Evolutionary conservation across 1,140 invertebrate genomes (phyloP).

Genomic region (Pygmarrhopalites habei): DNA sequence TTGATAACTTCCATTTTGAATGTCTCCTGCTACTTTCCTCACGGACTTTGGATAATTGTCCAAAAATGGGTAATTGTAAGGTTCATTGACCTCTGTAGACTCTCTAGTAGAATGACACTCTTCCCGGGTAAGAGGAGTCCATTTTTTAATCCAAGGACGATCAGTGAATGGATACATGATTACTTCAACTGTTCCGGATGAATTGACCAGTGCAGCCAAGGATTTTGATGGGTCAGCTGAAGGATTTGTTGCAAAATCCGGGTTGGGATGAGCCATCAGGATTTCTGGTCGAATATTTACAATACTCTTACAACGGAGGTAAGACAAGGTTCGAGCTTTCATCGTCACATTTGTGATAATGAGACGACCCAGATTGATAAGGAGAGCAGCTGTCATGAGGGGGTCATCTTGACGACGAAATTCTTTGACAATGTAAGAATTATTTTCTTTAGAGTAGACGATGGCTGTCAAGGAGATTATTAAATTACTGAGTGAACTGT

Average conservation of each 20-base stretch:
- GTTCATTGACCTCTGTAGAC: not conserved
- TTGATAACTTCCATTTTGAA: not conserved
- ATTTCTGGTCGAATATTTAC: constrained; percentile 6
- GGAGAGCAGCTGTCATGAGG: constrained; percentile 11
- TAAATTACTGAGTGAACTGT: constrained; percentile 26
- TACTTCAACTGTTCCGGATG: constrained; percentile 14
- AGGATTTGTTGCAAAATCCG: not conserved
- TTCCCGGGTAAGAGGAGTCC: not conserved
- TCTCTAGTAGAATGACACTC: not conserved
- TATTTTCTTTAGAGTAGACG: constrained; percentile 16
- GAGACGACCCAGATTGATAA: constrained; percentile 20
- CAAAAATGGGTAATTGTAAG: constrained; percentile 25
- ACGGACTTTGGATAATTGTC: constrained; percentile 19
- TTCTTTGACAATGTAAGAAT: constrained; percentile 14
- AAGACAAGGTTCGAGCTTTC: constrained; percentile 1
- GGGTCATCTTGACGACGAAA: constrained; percentile 22
- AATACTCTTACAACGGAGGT: constrained; percentile 13
- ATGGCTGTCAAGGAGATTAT: constrained; percentile 26
- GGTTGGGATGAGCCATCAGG: constrained; percentile 7
- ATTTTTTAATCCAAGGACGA: constrained; percentile 20
- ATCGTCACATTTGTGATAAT: constrained; percentile 18
- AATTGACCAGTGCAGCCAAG: too few species aligned
- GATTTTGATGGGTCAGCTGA: not conserved
- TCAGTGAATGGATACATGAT: constrained; percentile 18
- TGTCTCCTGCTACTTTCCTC: not conserved